Percentiles rank a stretch among this genome's conserved stretches.
Evolutionary conservation across 1,140 invertebrate genomes (phyloP).

Genomic region (Lordiphosa clarofinis): DNA sequence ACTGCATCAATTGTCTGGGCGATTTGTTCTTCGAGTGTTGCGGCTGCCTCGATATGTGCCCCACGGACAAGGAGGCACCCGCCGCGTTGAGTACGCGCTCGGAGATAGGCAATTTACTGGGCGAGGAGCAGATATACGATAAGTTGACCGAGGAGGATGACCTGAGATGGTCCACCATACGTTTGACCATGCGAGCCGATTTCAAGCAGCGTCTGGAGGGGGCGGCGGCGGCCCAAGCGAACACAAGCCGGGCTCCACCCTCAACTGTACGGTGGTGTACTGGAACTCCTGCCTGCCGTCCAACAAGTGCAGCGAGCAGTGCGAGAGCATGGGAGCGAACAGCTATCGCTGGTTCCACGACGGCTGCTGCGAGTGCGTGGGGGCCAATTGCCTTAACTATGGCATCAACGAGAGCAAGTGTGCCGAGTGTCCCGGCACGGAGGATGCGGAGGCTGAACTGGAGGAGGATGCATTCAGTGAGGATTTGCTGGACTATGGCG

Average conservation of each 20-base stretch:
- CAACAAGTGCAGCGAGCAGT: slow-evolving; percentile 84
- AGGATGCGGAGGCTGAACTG: slow-evolving; percentile 47
- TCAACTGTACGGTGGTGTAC: slow-evolving; percentile 96
- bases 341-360: slow-evolving; percentile 93
- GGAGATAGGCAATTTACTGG: slow-evolving; percentile 91
- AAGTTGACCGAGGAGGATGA: slow-evolving; percentile 91
- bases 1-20: slow-evolving; percentile 93
- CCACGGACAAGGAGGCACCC: slow-evolving; percentile 88
- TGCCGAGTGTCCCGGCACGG: slow-evolving; percentile 60
- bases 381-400: slow-evolving; percentile 93
- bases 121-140: slow-evolving; percentile 91
- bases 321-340: slow-evolving; percentile 77
- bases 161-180: slow-evolving; percentile 88
- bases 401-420: slow-evolving; percentile 90
- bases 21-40: slow-evolving; percentile 95
- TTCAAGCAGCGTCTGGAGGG: slow-evolving; percentile 52
- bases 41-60: slow-evolving; percentile 95
- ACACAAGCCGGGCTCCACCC: slow-evolving; percentile 80
- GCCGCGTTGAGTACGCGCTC: slow-evolving; percentile 88
- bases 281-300: slow-evolving; percentile 93
- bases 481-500: slow-evolving; percentile 60
- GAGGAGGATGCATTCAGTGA: slow-evolving; percentile 47
- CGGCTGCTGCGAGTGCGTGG: slow-evolving; percentile 96
- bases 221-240: neutral
- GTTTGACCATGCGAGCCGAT: slow-evolving; percentile 81